phyloP scores from a whole-genome alignment of 2,113 vertebrate species.

The Vidua macroura region DNA sequence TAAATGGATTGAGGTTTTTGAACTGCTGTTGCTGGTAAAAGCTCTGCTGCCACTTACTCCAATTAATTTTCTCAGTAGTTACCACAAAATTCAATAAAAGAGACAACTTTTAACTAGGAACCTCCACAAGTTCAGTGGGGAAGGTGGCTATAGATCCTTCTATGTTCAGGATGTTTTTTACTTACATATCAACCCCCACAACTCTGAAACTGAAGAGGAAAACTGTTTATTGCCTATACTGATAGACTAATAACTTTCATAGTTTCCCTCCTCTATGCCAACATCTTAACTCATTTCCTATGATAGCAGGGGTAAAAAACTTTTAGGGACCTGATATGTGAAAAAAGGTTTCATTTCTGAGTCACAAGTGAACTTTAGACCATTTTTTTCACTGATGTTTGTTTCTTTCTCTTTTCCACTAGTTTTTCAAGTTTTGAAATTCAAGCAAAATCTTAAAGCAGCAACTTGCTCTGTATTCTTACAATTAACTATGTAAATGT shows the following conservation, averaged over 20 bases:
- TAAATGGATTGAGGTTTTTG: background rate
- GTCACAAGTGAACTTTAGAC: background rate
- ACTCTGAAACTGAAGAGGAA: background rate
- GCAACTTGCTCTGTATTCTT: background rate
- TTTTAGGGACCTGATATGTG: background rate
- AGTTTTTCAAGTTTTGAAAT: background rate
- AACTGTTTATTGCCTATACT: background rate
- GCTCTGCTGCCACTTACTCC: background rate
- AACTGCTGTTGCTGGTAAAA: background rate
- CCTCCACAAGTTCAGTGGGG: background rate
- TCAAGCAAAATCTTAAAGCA: background rate
- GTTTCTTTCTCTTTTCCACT: background rate
- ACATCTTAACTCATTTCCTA: background rate
- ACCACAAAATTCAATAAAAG: background rate
- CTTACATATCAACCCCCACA: background rate
- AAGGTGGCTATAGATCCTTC: background rate
- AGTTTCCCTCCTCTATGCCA: background rate
- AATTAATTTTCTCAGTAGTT: background rate
- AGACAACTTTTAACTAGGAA: background rate
- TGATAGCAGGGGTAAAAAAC: background rate
- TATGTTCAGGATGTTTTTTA: background rate
- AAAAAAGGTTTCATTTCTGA: background rate
- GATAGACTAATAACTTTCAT: rapidly evolving
- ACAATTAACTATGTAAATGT: background rate
- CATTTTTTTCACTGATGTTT: background rate